These are phyloP conservation scores for Strigamia maritima DNA, from an alignment of 2,888 invertebrate species.

Conservation along the genomic window DNA sequence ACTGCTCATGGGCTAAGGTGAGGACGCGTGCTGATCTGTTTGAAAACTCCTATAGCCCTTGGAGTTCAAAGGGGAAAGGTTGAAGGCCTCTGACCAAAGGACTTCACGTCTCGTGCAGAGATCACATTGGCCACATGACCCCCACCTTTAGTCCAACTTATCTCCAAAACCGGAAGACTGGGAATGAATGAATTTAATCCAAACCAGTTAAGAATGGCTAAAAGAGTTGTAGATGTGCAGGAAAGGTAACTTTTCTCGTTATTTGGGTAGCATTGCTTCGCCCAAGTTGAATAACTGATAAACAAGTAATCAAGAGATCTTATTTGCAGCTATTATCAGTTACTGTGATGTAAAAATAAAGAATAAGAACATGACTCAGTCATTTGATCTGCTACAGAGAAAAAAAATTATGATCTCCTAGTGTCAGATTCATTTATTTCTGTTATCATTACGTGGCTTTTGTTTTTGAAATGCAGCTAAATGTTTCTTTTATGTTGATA, in stretches of 20 bases:
- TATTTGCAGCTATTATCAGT: too few relatives aligned
- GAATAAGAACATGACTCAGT: too few relatives aligned
- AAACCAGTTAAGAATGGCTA: constrained; percentile 8
- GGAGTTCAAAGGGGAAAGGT: constrained; percentile 30
- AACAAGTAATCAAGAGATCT: neutral
- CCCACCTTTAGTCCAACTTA: constrained; percentile 20
- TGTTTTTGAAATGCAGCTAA: neutral
- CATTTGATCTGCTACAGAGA: too few relatives aligned
- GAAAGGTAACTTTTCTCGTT: neutral
- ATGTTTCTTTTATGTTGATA: neutral
- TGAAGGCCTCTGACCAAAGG: constrained; percentile 26
- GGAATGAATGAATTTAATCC: neutral
- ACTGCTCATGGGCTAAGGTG: constrained; percentile 3
- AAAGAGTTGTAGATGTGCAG: neutral
- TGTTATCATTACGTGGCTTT: neutral
- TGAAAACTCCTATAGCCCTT: constrained; percentile 9
- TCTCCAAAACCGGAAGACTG: neutral
- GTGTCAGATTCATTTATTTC: too few relatives aligned
- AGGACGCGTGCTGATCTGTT: constrained; percentile 32
- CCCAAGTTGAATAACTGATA: neutral
- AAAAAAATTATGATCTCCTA: too few relatives aligned
- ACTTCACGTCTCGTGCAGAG: constrained; percentile 24
- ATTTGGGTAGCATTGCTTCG: neutral
- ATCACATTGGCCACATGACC: constrained; percentile 20
- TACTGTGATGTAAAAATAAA: neutral